Conservation (phyloP, 2,888 invertebrate genomes). For the Ryuthela nishihirai region DNA sequence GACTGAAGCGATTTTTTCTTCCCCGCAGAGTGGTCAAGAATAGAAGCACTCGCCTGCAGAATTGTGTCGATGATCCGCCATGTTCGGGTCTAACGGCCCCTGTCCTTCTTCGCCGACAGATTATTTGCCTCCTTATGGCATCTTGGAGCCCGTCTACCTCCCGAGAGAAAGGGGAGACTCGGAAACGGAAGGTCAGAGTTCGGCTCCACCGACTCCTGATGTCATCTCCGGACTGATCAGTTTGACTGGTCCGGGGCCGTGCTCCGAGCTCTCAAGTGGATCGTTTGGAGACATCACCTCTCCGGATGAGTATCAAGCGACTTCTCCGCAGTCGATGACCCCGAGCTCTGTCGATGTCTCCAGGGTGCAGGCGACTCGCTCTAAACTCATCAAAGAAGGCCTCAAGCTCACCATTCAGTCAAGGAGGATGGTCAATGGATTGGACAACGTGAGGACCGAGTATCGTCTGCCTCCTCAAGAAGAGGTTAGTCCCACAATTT, state of each 20-base stretch:
- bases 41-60: too few relatives aligned
- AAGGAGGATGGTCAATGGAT: constrained; percentile 69
- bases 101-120: constrained; percentile 22
- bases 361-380: constrained; percentile 71
- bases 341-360: constrained; percentile 45
- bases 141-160: constrained; percentile 28
- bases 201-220: constrained; percentile 31
- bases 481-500: constrained; percentile 19
- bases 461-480: constrained; percentile 31
- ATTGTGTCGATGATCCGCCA: constrained; percentile 24
- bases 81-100: constrained; percentile 36
- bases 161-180: constrained; percentile 10
- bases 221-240: constrained; percentile 32
- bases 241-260: constrained; percentile 9
- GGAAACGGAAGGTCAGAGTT: constrained; percentile 21
- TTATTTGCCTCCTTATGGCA: constrained; percentile 28
- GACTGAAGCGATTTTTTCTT: too few relatives aligned
- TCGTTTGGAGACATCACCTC: constrained; percentile 24
- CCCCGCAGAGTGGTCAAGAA: too few relatives aligned
- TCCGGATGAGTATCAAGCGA: constrained; percentile 27
- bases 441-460: constrained; percentile 37
- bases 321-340: constrained; percentile 25
- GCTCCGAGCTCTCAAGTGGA: constrained; percentile 16
- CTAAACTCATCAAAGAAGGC: constrained; percentile 82
- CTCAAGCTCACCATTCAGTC: constrained; percentile 85